Percentiles rank a stretch among this genome's conserved stretches.
phyloP scores from a whole-genome alignment of 2,113 vertebrate species.

The Nothocercus julius region DNA sequence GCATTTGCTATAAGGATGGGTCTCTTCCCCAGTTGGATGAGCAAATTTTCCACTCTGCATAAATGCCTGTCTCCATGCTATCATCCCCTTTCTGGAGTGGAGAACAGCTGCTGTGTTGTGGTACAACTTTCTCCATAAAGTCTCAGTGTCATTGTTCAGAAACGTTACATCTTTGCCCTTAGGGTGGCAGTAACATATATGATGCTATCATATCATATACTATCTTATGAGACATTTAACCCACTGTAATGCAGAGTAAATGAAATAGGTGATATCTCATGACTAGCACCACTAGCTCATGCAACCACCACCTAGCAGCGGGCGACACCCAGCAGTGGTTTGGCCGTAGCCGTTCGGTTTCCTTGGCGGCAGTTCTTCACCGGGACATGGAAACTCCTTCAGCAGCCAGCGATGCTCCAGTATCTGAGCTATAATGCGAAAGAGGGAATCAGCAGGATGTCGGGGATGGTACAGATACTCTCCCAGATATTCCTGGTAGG shows the following conservation, averaged over 20 bases:
- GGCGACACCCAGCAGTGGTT: not conserved
- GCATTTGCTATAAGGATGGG: not conserved
- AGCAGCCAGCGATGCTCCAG: not conserved
- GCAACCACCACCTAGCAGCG: not conserved
- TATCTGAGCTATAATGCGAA: not conserved
- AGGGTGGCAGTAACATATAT: not conserved
- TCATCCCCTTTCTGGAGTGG: not conserved
- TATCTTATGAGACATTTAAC: not conserved
- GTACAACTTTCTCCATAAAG: not conserved
- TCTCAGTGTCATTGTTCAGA: not conserved
- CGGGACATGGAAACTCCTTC: accelerated
- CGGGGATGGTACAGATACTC: not conserved
- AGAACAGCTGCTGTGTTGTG: not conserved
- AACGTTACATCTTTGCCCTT: not conserved
- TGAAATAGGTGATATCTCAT: not conserved
- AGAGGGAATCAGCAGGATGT: not conserved
- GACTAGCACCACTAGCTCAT: not conserved
- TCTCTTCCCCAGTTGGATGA: not conserved
- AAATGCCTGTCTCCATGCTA: not conserved
- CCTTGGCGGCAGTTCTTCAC: not conserved
- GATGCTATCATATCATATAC: not conserved
- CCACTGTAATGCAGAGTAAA: not conserved
- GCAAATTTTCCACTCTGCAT: not conserved
- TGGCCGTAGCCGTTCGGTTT: not conserved
- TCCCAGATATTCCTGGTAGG: not conserved